Conservation (phyloP, 1,140 invertebrate species). For the Hycleus cichorii region DNA sequence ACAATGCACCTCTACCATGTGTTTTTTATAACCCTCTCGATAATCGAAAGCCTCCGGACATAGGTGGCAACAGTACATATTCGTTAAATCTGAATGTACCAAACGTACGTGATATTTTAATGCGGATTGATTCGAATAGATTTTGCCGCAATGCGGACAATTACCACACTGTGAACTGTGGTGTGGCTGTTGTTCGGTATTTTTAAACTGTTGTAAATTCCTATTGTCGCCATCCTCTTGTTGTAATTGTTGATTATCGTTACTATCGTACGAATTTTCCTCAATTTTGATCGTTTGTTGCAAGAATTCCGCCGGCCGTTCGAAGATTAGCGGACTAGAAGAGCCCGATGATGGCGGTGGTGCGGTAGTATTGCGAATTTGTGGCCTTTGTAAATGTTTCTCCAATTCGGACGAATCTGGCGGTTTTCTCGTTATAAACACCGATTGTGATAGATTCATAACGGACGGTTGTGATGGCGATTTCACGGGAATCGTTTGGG, state of each 20-base stretch:
- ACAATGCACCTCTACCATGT: constrained; percentile 57
- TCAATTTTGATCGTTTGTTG: constrained; percentile 31
- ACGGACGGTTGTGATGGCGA: constrained; percentile 15
- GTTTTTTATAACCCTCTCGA: constrained; percentile 56
- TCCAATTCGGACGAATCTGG: constrained; percentile 21
- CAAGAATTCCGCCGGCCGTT: constrained; percentile 26
- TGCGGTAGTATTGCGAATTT: too few species aligned
- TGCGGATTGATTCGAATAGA: constrained; percentile 53
- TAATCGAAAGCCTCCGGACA: constrained; percentile 57
- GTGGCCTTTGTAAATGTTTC: too few species aligned
- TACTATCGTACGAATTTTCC: constrained; percentile 16
- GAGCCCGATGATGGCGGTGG: constrained; percentile 26
- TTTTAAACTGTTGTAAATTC: constrained; percentile 7
- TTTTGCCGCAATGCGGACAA: constrained; percentile 58
- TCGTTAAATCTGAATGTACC: constrained; percentile 58
- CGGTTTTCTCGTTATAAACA: constrained; percentile 31
- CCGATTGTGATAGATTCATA: constrained; percentile 19
- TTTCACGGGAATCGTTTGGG: constrained; percentile 27
- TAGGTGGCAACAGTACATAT: constrained; percentile 56
- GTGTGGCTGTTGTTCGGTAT: constrained; percentile 35
- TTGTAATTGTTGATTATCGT: constrained; percentile 2
- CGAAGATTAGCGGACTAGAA: constrained; percentile 27
- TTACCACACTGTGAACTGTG: constrained; percentile 53
- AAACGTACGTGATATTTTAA: constrained; percentile 61
- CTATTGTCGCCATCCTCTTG: constrained; percentile 14